Base-by-base conservation (phyloP, 2,888 invertebrate genomes). In the Epirrhoe alternata region DNA sequence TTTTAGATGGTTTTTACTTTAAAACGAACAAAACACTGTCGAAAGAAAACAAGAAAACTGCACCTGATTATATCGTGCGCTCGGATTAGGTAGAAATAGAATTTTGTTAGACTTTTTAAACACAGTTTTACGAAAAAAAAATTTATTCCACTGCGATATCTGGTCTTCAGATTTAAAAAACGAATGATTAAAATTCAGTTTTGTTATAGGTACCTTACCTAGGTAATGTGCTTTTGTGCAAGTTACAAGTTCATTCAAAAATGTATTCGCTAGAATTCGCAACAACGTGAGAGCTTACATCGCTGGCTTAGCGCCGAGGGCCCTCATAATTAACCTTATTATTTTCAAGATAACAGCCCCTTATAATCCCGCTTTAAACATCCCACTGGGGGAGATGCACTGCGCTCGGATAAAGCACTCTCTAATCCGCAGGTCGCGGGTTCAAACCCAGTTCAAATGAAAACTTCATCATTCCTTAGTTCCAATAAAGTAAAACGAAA, bases 301-400 rank as follows among this genome's bases (percentile, higher is more conserved):
- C 33, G 6, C 24, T 7, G 42, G 47, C 52, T 52, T 12, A 12
- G n/a, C n/a, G n/a, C 56, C 58, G 16, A 12, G 56, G 47, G 45
- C 69, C 69, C 49, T 63, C 68, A 49, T 68, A 64, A 70, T 64
- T 66, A 64, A 69, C 57, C 59, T 65, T 66, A 66, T 68, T 67
- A 65, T 69, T 65, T 61, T 60, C 53, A 59, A 68, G 71, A 71
- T 73, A 69, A 70, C 73, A 66, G 45, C 60, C 70, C 66, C 64
- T 66, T 59, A 54, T 72, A 69, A 72, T 70, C 66, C 70, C 63
- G 55, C 58, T 73, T 73, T 68, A 72, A 72, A 70, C 58, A 69
- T 67, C 61, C 64, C 60, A 61, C 57, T 63, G 24, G 45, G 49
- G 31, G 16, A 24, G 51, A 24, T 49, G 57, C 64, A 52, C 38